Base-by-base conservation (phyloP, 2,113 vertebrate species). In the Proterorhinus semilunaris region DNA sequence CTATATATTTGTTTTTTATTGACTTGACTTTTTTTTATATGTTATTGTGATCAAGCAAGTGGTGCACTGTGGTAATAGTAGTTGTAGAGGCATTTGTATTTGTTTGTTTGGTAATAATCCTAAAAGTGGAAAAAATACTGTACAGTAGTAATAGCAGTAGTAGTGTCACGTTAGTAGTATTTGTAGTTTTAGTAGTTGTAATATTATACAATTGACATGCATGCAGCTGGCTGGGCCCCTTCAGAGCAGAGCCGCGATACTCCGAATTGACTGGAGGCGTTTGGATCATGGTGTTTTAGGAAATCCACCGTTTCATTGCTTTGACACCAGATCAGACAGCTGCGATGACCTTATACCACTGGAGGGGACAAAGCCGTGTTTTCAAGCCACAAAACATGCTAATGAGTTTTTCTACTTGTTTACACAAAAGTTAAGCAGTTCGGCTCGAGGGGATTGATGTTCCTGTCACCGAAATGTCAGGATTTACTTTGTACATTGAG, bases 371-470 rank as follows among this genome's bases (percentile, higher is more conserved):
- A 54, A 54, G 4, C 27, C 10, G 17, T 55, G 53, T 55, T 55
- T 50, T 27, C 17, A 11, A 55, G 27, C 17, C 53, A 27, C 53
- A 5, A 27, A 55, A 55, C 53, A 55, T 10, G 9, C 53, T 55
- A 27, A 55, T 55, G 53, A 55, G 27, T 36, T 21, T 55, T 53
- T 10, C 17, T 27, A 9, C 53, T 55, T 27, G 53, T 55, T 55
- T 27, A 55, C 17, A 55, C 53, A 55, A 55, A 55, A 55, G 10
- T 16, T 16, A 16, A 17, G 52, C 52, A 55, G 57, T 70, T 72
- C 72, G 16, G 59, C 68, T 50, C 47, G 5, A 2, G 12, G 71
- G 49, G 21, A 10, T 46, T 27, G 8, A 51, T 68, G 36, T 15
- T 64, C 59, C 52, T 51, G 52, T 68, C 46, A 44, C 46, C 46